Base-by-base conservation (phyloP, 1,140 invertebrate species). In the Contarinia nasturtii region DNA sequence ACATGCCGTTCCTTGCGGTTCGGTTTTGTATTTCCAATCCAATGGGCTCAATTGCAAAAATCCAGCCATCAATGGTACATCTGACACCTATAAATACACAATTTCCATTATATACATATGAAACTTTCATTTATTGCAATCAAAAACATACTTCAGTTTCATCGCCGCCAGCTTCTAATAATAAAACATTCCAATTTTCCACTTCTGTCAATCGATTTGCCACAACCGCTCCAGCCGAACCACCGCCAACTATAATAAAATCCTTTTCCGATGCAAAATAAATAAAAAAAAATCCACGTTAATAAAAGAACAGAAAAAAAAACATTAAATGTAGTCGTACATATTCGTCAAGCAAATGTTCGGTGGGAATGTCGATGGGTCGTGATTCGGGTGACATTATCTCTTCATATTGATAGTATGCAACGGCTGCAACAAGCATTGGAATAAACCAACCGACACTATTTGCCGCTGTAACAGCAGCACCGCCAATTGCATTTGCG, bases 11-110 rank as follows among this genome's bases (percentile, higher is more conserved):
- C 79, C 79, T 60, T 89, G 82, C 0, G 88, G 85, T 59, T 90
- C 87, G 2, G 86, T 90, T 61, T 86, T 86, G 59, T 91, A 93
- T 55, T 85, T 76, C 90, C 90, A 96, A 58, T 94, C 89, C 11
- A 91, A 63, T 57, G 86, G 78, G 48, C 82, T 89, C 7, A 88
- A 68, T 59, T 92, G 88, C 7, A 92, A 63, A 55, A 87, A 90
- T 1, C 81, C 86, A 0, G 87, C 86, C 50, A 91, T 72, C 1
- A 89, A 63, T 2, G 88, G 88, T 0, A 93, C 84, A 54, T 89
- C 85, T 0, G 85, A 86, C 27, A 27, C 27, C 27, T 27, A 27
- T 10, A 27, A 27, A 27, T 5, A 27, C 27, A 27, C 27, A 27
- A 27, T 27, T 27, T 27, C 27, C 27, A 27, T 27, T 27, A n/a